phyloP scores from a whole-genome alignment of 2,888 invertebrate genomes.

The Blastobasis lacticolella region DNA sequence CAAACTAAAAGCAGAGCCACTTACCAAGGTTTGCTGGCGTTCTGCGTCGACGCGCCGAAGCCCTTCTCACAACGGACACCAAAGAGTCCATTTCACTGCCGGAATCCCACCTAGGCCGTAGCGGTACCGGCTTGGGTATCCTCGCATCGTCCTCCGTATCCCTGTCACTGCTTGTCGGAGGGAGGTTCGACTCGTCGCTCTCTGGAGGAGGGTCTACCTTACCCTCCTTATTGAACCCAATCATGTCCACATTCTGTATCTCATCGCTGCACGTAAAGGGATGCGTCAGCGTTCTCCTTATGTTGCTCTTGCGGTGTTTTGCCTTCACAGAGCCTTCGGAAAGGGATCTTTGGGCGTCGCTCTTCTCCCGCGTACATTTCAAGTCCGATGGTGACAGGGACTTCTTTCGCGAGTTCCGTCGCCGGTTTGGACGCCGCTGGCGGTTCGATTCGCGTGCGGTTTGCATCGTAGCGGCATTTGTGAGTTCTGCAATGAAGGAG shows the following conservation, averaged over 20 bases:
- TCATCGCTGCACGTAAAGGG: conserved; percentile 57
- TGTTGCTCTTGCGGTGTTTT: conserved; percentile 65
- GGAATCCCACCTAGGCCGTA: conserved; percentile 61
- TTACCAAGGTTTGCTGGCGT: conserved; percentile 60
- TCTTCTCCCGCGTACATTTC: conserved; percentile 48
- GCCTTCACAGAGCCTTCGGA: conserved; percentile 67
- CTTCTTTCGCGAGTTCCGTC: conserved; percentile 67
- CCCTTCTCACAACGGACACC: conserved; percentile 78
- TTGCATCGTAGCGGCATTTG: conserved; percentile 64
- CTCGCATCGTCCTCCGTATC: conserved; percentile 66
- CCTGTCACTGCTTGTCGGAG: conserved; percentile 65
- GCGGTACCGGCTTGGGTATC: conserved; percentile 37
- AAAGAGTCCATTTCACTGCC: conserved; percentile 75
- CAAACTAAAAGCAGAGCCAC: too few relatives aligned
- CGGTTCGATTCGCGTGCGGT: conserved; percentile 59
- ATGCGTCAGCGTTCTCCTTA: conserved; percentile 65
- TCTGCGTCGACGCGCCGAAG: conserved; percentile 76
- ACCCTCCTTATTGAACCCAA: conserved; percentile 43
- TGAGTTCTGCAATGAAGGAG: conserved; percentile 43
- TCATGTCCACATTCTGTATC: conserved; percentile 47
- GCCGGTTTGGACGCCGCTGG: conserved; percentile 61
- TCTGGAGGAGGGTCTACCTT: conserved; percentile 46
- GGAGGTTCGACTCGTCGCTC: conserved; percentile 65
- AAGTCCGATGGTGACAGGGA: conserved; percentile 66
- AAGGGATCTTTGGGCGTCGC: conserved; percentile 58